Percentiles rank a stretch among this genome's conserved stretches.
Conservation (phyloP, 2,888 invertebrate species). For the Drosophila neonasuta region DNA sequence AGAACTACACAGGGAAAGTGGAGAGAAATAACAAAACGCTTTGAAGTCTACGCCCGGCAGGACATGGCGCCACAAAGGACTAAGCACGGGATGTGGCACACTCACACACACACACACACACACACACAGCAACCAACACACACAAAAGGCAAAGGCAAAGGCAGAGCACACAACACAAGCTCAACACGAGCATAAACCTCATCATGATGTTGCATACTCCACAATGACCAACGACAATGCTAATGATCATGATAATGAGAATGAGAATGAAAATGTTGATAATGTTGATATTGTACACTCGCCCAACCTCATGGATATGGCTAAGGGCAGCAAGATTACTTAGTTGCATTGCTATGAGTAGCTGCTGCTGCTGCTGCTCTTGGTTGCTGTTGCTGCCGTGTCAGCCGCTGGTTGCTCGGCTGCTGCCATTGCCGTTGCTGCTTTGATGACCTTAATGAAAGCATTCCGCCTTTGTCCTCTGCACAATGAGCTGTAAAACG, state of each 20-base stretch:
- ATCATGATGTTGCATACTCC: constrained; percentile 11
- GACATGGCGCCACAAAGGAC: constrained; percentile 36
- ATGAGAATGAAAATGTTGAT: constrained; percentile 10
- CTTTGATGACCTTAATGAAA: constrained; percentile 53
- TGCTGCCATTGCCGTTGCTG: neutral
- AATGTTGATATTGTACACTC: constrained; percentile 27
- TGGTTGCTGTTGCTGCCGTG: neutral
- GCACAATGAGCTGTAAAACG: constrained; percentile 43
- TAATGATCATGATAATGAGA: constrained; percentile 19
- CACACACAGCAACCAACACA: neutral
- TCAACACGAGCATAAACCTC: constrained; percentile 26
- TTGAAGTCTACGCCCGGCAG: constrained; percentile 48
- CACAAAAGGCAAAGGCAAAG: neutral
- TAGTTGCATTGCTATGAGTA: constrained; percentile 28
- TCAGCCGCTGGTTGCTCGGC: constrained; percentile 3
- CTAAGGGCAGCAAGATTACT: constrained; percentile 27
- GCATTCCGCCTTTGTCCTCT: constrained; percentile 34
- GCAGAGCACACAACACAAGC: constrained; percentile 4
- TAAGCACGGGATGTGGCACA: constrained; percentile 25
- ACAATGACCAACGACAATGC: neutral
- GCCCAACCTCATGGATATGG: constrained; percentile 7
- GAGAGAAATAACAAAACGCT: constrained; percentile 33
- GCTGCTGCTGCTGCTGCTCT: constrained; percentile 3
- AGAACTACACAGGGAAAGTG: constrained; percentile 22
- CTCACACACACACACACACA: neutral